Conservation (phyloP, 2,888 invertebrate genomes). For the Callyntrura guangdongensis region DNA sequence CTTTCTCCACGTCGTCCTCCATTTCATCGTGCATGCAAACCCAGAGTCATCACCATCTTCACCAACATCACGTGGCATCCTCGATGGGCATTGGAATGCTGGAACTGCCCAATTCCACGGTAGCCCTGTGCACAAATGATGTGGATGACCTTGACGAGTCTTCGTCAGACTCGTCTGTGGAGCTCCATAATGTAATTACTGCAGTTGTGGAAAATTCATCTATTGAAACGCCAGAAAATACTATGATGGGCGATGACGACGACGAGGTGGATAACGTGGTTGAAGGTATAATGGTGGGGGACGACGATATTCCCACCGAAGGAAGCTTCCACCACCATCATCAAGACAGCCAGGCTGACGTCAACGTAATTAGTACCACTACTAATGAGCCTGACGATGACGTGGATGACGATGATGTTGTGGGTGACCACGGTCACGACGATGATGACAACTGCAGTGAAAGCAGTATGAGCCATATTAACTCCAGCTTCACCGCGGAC, state of each 20-base stretch:
- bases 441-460: slow-evolving; percentile 79
- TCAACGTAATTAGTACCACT: slow-evolving; percentile 81
- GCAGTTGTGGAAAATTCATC: slow-evolving; percentile 74
- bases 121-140: slow-evolving; percentile 64
- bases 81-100: slow-evolving; percentile 65
- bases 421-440: slow-evolving; percentile 59
- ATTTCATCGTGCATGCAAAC: slow-evolving; percentile 63
- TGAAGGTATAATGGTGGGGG: slow-evolving; percentile 54
- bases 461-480: slow-evolving; percentile 76
- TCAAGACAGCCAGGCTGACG: slow-evolving; percentile 65
- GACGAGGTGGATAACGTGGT: slow-evolving; percentile 59
- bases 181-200: slow-evolving; percentile 71
- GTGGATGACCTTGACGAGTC: slow-evolving; percentile 70
- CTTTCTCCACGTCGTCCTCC: slow-evolving; percentile 37
- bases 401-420: slow-evolving; percentile 59
- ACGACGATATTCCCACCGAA: slow-evolving; percentile 57
- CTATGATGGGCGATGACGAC: slow-evolving; percentile 75
- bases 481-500: slow-evolving; percentile 77
- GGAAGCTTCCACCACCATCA: slow-evolving; percentile 50
- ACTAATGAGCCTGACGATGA: slow-evolving; percentile 65
- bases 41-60: slow-evolving; percentile 41
- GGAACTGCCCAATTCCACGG: slow-evolving; percentile 70
- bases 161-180: slow-evolving; percentile 64
- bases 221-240: slow-evolving; percentile 73
- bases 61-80: slow-evolving; percentile 46